Percentiles rank a stretch among this genome's conserved stretches.
phyloP scores from a whole-genome alignment of 2,888 invertebrate species.

The Eretmocerus hayati region DNA sequence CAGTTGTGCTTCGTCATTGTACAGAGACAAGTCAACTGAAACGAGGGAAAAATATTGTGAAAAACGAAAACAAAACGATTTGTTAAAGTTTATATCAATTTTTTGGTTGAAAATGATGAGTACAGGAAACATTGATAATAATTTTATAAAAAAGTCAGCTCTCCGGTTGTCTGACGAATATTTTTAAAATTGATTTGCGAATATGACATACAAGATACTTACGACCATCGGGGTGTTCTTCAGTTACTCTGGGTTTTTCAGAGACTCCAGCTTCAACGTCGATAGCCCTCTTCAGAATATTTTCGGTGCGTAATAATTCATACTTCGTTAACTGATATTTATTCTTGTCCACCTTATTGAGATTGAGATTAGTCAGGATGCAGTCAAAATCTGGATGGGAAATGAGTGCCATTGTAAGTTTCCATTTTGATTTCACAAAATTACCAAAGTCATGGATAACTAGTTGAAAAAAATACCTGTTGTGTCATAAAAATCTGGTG shows the following conservation, averaged over 20 bases:
- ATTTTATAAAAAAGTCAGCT: too few relatives aligned
- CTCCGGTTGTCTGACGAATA: constrained; percentile 5
- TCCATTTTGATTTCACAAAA: background rate
- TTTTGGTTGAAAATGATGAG: too few relatives aligned
- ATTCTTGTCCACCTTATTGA: constrained; percentile 66
- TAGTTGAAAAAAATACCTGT: constrained; percentile 55
- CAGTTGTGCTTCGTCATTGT: constrained; percentile 75
- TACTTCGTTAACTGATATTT: constrained; percentile 62
- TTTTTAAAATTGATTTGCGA: background rate
- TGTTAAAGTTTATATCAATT: too few relatives aligned
- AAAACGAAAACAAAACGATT: too few relatives aligned
- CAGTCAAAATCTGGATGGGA: constrained; percentile 69
- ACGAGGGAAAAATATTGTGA: too few relatives aligned
- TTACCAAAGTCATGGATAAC: background rate
- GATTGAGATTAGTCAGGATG: constrained; percentile 76
- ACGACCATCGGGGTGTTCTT: constrained; percentile 82
- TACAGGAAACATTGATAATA: too few relatives aligned
- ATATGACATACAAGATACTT: too few relatives aligned
- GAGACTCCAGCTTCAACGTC: constrained; percentile 70
- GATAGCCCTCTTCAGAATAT: constrained; percentile 76
- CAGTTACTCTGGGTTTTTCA: constrained; percentile 59
- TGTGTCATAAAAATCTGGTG: constrained; percentile 82
- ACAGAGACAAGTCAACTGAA: constrained; percentile 75
- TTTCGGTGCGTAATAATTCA: constrained; percentile 73
- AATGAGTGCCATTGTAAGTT: background rate